Evolutionary conservation across 2,888 invertebrate genomes (phyloP), one percentile per base, ranked within the genome.

Genomic region (Gasteruption jaculator): DNA sequence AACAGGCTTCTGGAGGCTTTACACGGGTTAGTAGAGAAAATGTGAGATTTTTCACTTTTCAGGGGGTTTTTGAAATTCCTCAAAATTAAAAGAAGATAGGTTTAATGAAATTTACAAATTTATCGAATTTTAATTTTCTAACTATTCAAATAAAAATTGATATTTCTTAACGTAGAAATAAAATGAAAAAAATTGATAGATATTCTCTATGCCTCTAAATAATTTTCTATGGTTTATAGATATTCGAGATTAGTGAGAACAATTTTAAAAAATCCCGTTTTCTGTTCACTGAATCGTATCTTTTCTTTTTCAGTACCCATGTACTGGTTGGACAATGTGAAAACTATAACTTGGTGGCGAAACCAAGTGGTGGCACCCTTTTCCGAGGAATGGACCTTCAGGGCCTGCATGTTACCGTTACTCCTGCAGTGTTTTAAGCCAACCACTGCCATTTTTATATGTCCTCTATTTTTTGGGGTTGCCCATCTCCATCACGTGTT

Each of bases 371-470:
- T 94, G 57, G 94, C 94, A 1, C 96, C 95, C 0, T 68, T 95
- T 36, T 90, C 93, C 42, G 96, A 96, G 72, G 96, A 96, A 71
- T 91, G 94, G 76, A 91, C 92, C 5, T 96, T 92, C 72, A 77
- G 96, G 52, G 91, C 93, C 1, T 95, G 94, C 63, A 94, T 96
- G 91, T 76, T 95, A 72, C 93, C 95, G 4, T 69, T 95, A 26
- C 74, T 96, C 27, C 72, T 92, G 52, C 90, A 92, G 62, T 87
- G 88, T 62, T 83, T 91, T 56, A 73, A 80, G 18, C 86, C 87
- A 0, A 70, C 79, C 21, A 79, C 78, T 43, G 86, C 91, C 15
- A 81, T 94, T 31, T 83, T 92, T 57, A 76, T 91, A 48, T 89
- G 89, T 51, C 93, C 95, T 1, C 65, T 95, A 15, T 88, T 95